Base-by-base conservation (phyloP, 2,797 vertebrate species). In the Artibeus lituratus region DNA sequence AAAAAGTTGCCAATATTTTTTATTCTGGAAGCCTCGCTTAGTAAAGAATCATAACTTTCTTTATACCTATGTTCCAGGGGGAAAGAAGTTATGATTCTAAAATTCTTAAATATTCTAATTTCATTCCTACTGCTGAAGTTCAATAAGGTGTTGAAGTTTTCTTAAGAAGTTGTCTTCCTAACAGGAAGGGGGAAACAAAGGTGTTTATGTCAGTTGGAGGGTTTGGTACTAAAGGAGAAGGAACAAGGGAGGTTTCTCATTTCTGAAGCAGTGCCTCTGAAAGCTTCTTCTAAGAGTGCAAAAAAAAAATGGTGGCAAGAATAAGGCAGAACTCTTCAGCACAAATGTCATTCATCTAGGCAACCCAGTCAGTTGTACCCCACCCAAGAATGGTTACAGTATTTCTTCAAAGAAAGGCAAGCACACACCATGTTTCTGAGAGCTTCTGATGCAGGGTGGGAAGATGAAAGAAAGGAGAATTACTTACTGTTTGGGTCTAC, bases 401-500 rank as follows among this genome's bases (percentile, higher is more conserved):
- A 77, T 55, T 65, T 81, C 42, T 78, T n/a, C 81, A 47, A 26
- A 77, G 49, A 87, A 18, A 86, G 72, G 73, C 62, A 72, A 82
- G 39, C 8, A 26, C 14, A 73, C 39, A 35, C 70, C 65, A 39
- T 19, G 8, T 39, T 62, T 72, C 53, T 51, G 22, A 47, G 47
- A 81, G 39, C 35, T 85, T 77, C 44, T 11, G 42, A 32, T 3
- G 53, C 62, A 82, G 55, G 24, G 18, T 22, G 32, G 53, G 15
- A 78, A 90, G 49, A 32, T 1, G 14, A 65, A 90, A 95, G 81
- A 51, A 88, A 82, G 44, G 51, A 37, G 80, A 69, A 39, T 62
- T 96, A 99, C 99, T 99, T 96, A 99, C 99, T 99, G 99, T 98
- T 99, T 78, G 99, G 98, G 94, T 99, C 99, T 44, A 99, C 97